Evolutionary conservation across 2,888 invertebrate genomes (phyloP).

Genomic region (Helobdella robusta): DNA sequence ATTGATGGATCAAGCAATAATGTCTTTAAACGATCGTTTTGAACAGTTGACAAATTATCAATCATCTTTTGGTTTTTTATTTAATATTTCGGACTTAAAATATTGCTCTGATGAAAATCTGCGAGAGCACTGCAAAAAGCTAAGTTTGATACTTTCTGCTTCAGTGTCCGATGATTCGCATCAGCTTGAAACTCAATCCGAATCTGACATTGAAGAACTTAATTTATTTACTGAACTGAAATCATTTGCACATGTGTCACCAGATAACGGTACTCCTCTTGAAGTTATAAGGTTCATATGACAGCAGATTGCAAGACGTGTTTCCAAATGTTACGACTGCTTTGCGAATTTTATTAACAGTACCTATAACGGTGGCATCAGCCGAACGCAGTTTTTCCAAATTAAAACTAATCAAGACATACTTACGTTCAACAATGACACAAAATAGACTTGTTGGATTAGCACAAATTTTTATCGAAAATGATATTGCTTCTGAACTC

Average conservation of each 20-base stretch:
- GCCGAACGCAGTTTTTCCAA: conserved; percentile 4
- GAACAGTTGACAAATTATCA: conserved; percentile 3
- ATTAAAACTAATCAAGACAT: conserved; percentile 2
- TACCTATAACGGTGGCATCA: conserved; percentile 4
- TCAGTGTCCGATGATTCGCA: background rate
- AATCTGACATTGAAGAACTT: conserved; percentile 1
- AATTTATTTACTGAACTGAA: background rate
- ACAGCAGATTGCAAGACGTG: conserved; percentile 4
- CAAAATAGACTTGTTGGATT: conserved; percentile 3
- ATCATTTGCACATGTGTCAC: background rate
- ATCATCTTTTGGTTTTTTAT: conserved; percentile 2
- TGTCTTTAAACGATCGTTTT: background rate
- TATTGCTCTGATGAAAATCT: background rate
- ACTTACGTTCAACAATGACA: conserved; percentile 3
- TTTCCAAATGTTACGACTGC: conserved; percentile 3
- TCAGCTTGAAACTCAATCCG: conserved; percentile 3
- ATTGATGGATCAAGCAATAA: background rate
- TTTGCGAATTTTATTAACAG: conserved; percentile 2
- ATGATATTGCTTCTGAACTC: conserved; percentile 3
- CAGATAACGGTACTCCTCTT: conserved; percentile 1
- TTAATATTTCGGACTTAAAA: background rate
- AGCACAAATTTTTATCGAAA: background rate
- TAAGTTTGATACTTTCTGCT: background rate
- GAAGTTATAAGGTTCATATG: conserved; percentile 1
- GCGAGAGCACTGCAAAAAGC: conserved; percentile 1